Conservation (phyloP, 2,113 vertebrate species). For the Phylloscopus trochilus region DNA sequence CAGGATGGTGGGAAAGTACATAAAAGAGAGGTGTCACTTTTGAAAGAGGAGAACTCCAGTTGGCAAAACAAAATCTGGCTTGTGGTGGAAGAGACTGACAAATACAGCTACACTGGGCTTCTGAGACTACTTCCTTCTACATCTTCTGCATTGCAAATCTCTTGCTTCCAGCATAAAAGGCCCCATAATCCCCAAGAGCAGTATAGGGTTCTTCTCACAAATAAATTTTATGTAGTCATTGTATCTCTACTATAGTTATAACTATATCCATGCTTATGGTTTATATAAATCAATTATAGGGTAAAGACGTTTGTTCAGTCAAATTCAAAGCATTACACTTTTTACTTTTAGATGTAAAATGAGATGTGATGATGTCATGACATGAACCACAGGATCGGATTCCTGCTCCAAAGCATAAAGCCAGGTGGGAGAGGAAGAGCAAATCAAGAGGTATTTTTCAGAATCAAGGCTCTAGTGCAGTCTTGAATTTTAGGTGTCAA, state of each 20-base stretch:
- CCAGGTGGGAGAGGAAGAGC: rapidly evolving
- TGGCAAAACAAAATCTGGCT: not conserved
- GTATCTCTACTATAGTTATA: not conserved
- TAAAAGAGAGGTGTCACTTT: not conserved
- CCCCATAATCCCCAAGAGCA: not conserved
- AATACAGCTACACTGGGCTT: not conserved
- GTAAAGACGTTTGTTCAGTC: not conserved
- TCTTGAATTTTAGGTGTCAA: not conserved
- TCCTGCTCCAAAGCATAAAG: not conserved
- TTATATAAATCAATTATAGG: not conserved
- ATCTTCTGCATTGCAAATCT: not conserved
- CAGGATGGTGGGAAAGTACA: not conserved
- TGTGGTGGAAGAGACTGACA: not conserved
- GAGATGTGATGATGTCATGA: not conserved
- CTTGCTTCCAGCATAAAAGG: not conserved
- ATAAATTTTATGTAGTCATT: not conserved
- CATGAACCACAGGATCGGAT: not conserved
- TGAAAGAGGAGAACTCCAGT: not conserved
- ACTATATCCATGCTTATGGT: not conserved
- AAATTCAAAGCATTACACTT: not conserved
- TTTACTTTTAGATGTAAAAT: not conserved
- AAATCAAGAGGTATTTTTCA: not conserved
- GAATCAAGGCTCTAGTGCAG: not conserved
- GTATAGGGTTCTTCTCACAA: not conserved
- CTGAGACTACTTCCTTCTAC: not conserved